Conservation (phyloP, 2,888 invertebrate genomes). For the Tryphoninae sp. region DNA sequence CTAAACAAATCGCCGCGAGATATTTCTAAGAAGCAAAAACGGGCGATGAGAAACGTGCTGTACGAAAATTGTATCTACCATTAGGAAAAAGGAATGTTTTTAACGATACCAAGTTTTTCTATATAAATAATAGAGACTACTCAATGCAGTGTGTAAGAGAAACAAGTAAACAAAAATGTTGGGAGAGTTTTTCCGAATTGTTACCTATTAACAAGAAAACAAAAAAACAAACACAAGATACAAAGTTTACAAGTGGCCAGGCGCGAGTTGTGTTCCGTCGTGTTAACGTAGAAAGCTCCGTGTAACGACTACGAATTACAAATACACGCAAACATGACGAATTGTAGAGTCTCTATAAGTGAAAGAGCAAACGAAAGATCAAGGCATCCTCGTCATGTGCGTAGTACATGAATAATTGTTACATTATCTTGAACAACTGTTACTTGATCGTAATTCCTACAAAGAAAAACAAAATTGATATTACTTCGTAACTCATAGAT, state of each 20-base stretch:
- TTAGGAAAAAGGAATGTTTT: slow-evolving; percentile 16
- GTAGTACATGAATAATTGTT: slow-evolving; percentile 12
- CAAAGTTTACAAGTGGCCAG: slow-evolving; percentile 58
- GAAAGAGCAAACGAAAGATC: slow-evolving; percentile 15
- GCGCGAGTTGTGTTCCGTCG: slow-evolving; percentile 51
- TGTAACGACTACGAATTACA: slow-evolving; percentile 23
- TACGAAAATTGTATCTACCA: background rate
- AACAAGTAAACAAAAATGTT: slow-evolving; percentile 3
- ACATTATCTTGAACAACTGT: slow-evolving; percentile 18
- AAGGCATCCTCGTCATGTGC: slow-evolving; percentile 23
- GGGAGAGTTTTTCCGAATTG: slow-evolving; percentile 43
- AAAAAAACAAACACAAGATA: slow-evolving; percentile 9
- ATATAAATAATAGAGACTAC: slow-evolving; percentile 25
- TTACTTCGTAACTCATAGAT: slow-evolving; percentile 61
- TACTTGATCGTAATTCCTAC: slow-evolving; percentile 43
- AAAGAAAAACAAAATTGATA: slow-evolving; percentile 52
- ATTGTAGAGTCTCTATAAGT: slow-evolving; percentile 7
- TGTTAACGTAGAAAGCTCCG: slow-evolving; percentile 41
- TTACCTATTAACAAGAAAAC: slow-evolving; percentile 20
- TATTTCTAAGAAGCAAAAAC: slow-evolving; percentile 19
- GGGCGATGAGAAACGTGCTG: slow-evolving; percentile 11
- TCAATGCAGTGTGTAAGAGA: background rate
- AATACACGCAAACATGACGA: slow-evolving; percentile 1
- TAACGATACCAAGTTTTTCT: slow-evolving; percentile 50
- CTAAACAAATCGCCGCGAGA: background rate